Evolutionary conservation across 2,888 invertebrate species (phyloP).

Genomic region (Cephus spinipes): DNA sequence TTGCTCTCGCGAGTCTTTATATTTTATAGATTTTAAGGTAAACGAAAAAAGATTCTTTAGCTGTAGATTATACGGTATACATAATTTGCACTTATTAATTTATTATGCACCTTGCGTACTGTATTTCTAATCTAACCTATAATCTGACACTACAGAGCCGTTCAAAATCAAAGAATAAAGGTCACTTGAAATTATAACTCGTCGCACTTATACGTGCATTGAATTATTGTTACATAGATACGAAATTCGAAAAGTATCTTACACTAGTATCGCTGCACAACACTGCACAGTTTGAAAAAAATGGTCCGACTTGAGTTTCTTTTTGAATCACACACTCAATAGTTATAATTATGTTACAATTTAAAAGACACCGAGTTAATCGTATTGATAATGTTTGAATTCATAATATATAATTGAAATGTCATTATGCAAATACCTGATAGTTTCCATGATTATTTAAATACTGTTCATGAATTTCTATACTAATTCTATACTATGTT

Average conservation of each 20-base stretch:
- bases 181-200: neutral
- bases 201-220: neutral
- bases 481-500: neutral
- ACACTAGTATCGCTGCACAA: neutral
- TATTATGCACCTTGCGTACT: neutral
- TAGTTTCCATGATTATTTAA: no score
- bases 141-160: neutral
- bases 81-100: neutral
- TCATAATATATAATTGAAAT: neutral
- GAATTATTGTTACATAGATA: neutral
- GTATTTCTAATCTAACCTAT: neutral
- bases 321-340: neutral
- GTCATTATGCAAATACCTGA: neutral
- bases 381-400: neutral
- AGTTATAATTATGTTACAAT: no score
- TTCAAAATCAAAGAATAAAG: neutral
- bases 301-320: neutral
- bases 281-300: neutral
- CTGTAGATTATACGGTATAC: neutral
- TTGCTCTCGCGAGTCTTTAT: neutral
- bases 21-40: neutral
- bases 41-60: neutral
- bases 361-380: neutral
- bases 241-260: neutral
- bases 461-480: neutral